A percentile compares a stretch with the other conserved stretches of the same genome.
Evolutionary conservation across 2,113 vertebrate genomes (phyloP).

Genomic region (Bos javanicus): DNA sequence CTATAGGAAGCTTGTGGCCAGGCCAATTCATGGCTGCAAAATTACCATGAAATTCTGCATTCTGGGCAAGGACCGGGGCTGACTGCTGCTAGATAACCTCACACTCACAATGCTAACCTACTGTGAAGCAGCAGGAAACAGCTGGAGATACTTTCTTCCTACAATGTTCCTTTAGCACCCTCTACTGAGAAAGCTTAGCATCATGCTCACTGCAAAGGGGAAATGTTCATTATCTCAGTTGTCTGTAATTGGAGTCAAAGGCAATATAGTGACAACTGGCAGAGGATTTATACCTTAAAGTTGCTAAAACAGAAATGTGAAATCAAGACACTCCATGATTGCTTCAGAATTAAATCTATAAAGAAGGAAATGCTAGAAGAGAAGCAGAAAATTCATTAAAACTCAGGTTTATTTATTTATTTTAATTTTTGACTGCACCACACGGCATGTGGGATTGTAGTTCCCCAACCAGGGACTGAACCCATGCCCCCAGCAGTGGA

Average conservation of each 20-base stretch:
- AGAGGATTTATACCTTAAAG: background rate
- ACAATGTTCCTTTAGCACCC: background rate
- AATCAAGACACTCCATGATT: background rate
- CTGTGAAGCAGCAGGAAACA: background rate
- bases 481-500: background rate
- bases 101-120: background rate
- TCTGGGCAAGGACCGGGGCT: background rate
- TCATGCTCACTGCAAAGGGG: background rate
- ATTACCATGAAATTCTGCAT: background rate
- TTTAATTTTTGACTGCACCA: background rate
- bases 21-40: background rate
- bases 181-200: background rate
- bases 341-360: background rate
- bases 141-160: background rate
- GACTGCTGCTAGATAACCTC: background rate
- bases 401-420: background rate
- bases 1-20: background rate
- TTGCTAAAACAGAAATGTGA: background rate
- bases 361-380: background rate
- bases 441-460: background rate
- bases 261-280: background rate
- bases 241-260: background rate
- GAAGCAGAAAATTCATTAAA: background rate
- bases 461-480: background rate
- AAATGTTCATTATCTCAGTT: background rate